phyloP scores from a whole-genome alignment of 2,113 vertebrate species.

The Archilochus colubris region DNA sequence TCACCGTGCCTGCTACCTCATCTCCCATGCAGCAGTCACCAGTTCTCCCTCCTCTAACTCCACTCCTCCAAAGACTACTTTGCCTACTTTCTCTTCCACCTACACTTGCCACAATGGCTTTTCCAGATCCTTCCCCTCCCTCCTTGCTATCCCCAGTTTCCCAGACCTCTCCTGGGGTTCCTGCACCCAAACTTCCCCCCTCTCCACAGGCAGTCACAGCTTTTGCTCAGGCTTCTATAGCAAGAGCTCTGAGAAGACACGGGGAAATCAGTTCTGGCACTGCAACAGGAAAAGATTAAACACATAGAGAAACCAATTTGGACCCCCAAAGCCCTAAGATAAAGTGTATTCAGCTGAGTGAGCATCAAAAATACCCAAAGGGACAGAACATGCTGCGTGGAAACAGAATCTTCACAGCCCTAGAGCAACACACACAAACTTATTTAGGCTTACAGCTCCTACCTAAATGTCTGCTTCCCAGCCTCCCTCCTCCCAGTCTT shows the following conservation, averaged over 20 bases:
- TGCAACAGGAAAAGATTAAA: not conserved
- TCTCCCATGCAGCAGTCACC: not conserved
- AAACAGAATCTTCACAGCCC: not conserved
- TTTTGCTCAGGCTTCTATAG: not conserved
- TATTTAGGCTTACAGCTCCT: not conserved
- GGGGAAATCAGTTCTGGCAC: not conserved
- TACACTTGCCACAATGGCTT: fast-evolving
- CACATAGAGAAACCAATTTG: not conserved
- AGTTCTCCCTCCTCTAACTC: not conserved
- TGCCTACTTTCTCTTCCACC: not conserved
- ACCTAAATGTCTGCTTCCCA: not conserved
- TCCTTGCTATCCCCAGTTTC: not conserved
- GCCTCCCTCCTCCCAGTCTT: not conserved
- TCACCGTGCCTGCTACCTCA: not conserved
- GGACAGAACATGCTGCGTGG: not conserved
- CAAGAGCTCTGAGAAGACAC: not conserved
- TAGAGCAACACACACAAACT: fast-evolving
- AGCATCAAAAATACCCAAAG: not conserved
- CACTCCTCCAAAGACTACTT: not conserved
- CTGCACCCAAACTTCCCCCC: not conserved
- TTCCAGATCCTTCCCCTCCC: not conserved
- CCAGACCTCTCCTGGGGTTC: not conserved
- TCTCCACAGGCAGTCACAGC: not conserved
- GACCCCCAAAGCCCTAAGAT: not conserved
- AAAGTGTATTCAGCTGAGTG: not conserved